Evolutionary conservation across 1,140 invertebrate genomes (phyloP).

Genomic region (Diprion similis): DNA sequence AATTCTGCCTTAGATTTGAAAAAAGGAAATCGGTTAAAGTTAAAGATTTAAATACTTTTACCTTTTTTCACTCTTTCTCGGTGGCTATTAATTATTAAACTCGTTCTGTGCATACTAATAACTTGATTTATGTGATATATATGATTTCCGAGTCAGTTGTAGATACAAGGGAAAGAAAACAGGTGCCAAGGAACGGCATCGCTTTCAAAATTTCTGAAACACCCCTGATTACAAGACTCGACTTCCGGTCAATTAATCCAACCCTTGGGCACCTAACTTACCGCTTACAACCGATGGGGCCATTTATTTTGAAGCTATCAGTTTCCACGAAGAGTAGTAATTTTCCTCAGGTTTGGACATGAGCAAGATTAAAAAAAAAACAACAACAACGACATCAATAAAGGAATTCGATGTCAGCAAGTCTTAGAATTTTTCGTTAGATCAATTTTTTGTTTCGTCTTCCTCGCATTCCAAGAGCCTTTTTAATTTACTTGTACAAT

Average conservation of each 20-base stretch:
- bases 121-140: too few relatives aligned
- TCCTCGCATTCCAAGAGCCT: too few relatives aligned
- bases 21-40: too few relatives aligned
- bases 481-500: too few relatives aligned
- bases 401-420: not conserved
- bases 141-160: too few relatives aligned
- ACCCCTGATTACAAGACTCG: constrained; percentile 30
- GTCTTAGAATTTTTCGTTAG: too few relatives aligned
- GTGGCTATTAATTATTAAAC: too few relatives aligned
- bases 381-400: not conserved
- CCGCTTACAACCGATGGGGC: not conserved
- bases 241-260: constrained; percentile 34
- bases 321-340: not conserved
- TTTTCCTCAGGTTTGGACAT: not conserved
- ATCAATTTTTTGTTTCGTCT: too few relatives aligned
- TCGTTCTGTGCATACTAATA: too few relatives aligned
- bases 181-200: constrained; percentile 34
- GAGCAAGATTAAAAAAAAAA: not conserved
- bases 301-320: not conserved
- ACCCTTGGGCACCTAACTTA: not conserved
- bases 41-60: too few relatives aligned
- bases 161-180: constrained; percentile 22
- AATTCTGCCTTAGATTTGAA: too few relatives aligned
- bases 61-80: too few relatives aligned
- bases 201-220: not conserved